Conservation (phyloP, 2,113 vertebrate species). For the Syrmaticus mikado region DNA sequence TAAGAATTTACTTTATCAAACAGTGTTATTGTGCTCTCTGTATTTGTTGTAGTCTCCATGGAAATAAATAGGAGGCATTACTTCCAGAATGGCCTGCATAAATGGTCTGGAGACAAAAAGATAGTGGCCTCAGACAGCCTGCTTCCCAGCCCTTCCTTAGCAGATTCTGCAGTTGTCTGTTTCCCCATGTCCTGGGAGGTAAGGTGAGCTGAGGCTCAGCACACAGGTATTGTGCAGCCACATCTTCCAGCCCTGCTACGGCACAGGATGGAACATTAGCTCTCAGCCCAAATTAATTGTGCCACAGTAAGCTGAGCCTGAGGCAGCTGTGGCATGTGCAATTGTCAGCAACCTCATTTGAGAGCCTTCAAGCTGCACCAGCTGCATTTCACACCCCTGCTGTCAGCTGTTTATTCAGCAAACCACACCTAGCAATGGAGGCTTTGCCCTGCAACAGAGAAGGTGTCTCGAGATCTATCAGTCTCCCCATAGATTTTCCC, state of each 20-base stretch:
- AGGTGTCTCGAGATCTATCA: background rate
- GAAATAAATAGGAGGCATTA: background rate
- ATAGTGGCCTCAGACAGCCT: background rate
- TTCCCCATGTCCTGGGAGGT: background rate
- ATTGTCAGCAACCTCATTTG: background rate
- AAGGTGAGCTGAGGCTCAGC: background rate
- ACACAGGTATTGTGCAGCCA: background rate
- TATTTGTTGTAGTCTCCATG: background rate
- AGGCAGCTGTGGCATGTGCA: background rate
- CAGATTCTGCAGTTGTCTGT: background rate
- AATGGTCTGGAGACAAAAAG: background rate
- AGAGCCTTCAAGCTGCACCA: constrained; percentile 5
- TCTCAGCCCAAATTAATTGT: background rate
- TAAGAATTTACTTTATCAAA: background rate
- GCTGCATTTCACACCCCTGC: constrained; percentile 1
- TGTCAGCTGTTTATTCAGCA: background rate
- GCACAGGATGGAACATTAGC: background rate
- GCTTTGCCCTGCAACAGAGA: background rate
- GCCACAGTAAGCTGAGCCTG: background rate
- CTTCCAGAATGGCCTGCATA: background rate
- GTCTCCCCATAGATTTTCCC: background rate
- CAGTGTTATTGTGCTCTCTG: background rate
- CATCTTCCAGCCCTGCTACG: background rate
- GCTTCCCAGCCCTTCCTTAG: background rate
- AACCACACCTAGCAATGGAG: background rate